Conservation (phyloP, 92 coral and sea anemone genomes). For the Ricordea florida region DNA sequence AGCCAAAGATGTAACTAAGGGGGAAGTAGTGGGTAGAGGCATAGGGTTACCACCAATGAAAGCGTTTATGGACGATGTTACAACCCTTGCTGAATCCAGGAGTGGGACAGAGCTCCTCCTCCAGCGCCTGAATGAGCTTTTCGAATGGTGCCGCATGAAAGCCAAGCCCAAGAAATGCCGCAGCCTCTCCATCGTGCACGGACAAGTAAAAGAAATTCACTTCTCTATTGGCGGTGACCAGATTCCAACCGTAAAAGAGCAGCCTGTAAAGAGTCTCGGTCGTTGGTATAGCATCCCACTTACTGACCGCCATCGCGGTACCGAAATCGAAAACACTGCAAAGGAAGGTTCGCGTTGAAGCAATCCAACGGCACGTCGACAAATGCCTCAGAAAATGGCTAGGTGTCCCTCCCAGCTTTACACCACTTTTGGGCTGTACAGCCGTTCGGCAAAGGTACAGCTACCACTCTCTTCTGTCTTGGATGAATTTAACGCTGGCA, state of each 20-base stretch:
- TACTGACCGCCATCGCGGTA: constrained; percentile 21
- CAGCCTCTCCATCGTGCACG: not conserved
- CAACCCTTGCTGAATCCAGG: too few species aligned
- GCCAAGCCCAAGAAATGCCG: not conserved
- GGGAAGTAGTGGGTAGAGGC: not conserved
- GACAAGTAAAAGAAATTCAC: not conserved
- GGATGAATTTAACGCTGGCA: constrained; percentile 11
- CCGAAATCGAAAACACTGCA: constrained; percentile 8
- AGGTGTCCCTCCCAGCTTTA: not conserved
- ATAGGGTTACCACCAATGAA: not conserved
- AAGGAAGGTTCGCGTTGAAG: constrained; percentile 20
- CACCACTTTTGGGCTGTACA: not conserved
- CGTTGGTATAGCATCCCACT: constrained; percentile 10
- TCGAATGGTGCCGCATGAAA: not conserved
- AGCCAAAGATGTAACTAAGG: not conserved
- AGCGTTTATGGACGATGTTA: constrained; percentile 8
- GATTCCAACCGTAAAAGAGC: constrained; percentile 15
- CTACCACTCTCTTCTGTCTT: constrained; percentile 3
- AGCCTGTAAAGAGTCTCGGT: constrained; percentile 29
- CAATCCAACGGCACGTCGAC: not conserved
- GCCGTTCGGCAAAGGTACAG: not conserved
- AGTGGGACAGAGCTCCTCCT: too few species aligned
- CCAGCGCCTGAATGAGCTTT: not conserved
- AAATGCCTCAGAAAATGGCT: constrained; percentile 11
- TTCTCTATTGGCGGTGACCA: not conserved